phyloP scores from a whole-genome alignment of 2,113 vertebrate genomes.

The Ceyx melanurus region DNA sequence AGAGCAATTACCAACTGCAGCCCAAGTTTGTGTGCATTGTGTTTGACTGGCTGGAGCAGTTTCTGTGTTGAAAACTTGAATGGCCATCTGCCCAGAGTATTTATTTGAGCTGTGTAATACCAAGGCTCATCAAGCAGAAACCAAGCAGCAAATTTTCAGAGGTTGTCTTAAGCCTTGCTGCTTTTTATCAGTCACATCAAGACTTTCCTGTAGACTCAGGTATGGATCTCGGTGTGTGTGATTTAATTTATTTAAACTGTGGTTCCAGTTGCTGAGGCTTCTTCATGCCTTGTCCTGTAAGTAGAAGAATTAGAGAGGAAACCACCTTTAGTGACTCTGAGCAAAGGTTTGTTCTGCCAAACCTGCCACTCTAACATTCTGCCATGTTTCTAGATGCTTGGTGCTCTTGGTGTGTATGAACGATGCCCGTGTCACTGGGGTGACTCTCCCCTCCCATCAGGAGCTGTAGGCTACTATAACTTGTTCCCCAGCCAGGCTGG shows the following conservation, averaged over 20 bases:
- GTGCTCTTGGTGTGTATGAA: neutral
- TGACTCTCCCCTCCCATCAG: neutral
- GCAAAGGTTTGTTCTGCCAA: neutral
- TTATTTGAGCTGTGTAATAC: neutral
- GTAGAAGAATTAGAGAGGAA: neutral
- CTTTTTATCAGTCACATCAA: neutral
- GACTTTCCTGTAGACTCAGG: neutral
- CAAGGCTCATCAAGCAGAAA: neutral
- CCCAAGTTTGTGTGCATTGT: fast-evolving
- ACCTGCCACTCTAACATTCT: neutral
- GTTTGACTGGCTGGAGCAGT: neutral
- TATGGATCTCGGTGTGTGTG: neutral
- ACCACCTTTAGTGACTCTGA: neutral
- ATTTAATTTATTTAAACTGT: neutral
- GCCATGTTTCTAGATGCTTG: neutral
- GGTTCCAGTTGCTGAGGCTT: neutral
- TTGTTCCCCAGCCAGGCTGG: neutral
- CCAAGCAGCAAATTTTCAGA: neutral
- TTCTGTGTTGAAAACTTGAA: neutral
- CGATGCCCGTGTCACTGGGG: neutral
- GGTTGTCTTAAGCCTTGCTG: neutral
- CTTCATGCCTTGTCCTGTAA: neutral
- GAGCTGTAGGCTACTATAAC: neutral
- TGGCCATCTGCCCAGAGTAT: neutral
- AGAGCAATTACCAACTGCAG: neutral